phyloP scores from a whole-genome alignment of 37 sponge, comb jelly and placozoan genomes.

The Aphrocallistes beatrix region DNA sequence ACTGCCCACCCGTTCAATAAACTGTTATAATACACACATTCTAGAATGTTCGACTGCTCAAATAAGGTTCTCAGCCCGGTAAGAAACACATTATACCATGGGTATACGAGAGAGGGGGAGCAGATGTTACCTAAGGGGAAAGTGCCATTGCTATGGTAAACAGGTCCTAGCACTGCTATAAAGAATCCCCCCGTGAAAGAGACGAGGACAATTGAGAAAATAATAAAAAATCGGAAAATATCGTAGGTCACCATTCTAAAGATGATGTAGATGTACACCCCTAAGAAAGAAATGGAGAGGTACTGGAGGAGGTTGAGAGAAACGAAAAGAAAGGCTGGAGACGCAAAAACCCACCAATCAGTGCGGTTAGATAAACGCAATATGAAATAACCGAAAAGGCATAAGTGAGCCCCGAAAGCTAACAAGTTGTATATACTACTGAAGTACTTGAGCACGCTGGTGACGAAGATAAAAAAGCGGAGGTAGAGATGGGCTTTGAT shows the following conservation, averaged over 20 bases:
- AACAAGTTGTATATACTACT: neutral
- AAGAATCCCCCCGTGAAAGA: neutral
- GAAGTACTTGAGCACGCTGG: neutral
- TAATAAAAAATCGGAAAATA: neutral
- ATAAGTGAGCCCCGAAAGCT: neutral
- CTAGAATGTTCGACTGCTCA: constrained; percentile 9
- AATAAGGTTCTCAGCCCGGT: neutral
- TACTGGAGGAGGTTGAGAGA: neutral
- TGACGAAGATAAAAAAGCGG: neutral
- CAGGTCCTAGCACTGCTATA: neutral
- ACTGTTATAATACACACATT: neutral
- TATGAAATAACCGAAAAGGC: constrained; percentile 1
- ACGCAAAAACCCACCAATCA: constrained; percentile 4
- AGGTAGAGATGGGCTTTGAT: neutral
- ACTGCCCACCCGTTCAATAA: neutral
- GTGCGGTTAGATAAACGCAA: neutral
- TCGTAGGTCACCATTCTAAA: neutral
- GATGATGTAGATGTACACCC: neutral
- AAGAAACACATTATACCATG: neutral
- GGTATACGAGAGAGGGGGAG: neutral
- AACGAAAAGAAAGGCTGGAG: neutral
- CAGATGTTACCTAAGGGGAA: neutral
- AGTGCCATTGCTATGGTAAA: neutral
- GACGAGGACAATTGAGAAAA: neutral
- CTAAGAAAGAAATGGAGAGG: neutral